Evolutionary conservation across 2,113 vertebrate species (phyloP), one percentile per base, ranked within the genome.

Genomic region (Microtus montanus): DNA sequence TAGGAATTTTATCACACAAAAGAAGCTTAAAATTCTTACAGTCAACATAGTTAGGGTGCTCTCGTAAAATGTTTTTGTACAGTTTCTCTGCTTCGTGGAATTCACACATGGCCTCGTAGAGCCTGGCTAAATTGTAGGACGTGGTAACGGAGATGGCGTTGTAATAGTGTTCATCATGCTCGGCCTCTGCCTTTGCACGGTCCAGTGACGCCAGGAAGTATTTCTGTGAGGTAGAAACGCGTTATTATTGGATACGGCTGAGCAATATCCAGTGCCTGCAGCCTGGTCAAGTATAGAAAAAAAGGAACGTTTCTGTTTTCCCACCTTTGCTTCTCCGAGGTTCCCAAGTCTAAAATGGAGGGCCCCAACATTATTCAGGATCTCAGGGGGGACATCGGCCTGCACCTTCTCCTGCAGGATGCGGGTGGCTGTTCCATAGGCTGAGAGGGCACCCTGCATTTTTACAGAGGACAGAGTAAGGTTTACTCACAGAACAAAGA

Each of bases 321-420:
- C 63, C 98, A 99, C 99, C 99, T 99, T 99, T 0, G 99, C 99
- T 97, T 99, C 99, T 35, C 99, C 99, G 6, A 99, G 98, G 98
- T 99, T 99, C 84, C 99, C 99, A 96, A 99, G 99, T 97, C 99
- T 98, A 98, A 99, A 99, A 96, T 99, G 99, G 87, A 99, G 99
- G 85, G 99, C 99, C 41, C 99, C 99, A 90, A 99, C 98, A 28
- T 99, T 99, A 98, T 99, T 99, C 91, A 99, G 98, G 95, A 99
- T 99, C 98, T 99, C 99, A 17, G 99, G 99, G 5, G 99, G 99
- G 4, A 99, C 99, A 52, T 99, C 99, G 0, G 99, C 99, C 98
- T 99, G 99, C 8, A 99, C 99, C 90, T 99, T 99, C 98, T 99
- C 99, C 96, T 99, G 99, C 93, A 99, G 99, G 96, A 99, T 99